These are phyloP conservation scores for Poeciliopsis paucimaculata DNA, from an alignment of 2,797 vertebrate genomes.

Conservation along the genomic window DNA sequence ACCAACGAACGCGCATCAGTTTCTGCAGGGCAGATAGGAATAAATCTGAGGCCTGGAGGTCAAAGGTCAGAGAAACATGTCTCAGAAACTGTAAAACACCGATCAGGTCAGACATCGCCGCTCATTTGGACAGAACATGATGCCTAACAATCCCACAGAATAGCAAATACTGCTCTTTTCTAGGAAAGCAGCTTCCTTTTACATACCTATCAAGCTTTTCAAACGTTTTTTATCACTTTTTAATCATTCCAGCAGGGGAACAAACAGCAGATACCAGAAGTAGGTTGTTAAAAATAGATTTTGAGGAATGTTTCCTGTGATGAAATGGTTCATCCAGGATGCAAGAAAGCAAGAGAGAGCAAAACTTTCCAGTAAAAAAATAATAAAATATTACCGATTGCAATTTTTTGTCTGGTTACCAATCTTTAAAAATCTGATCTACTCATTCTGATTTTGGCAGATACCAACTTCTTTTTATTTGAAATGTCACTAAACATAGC, in stretches of 20 bases:
- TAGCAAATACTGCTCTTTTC: neutral
- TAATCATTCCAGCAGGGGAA: neutral
- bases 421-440: no score
- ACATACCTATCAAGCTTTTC: neutral
- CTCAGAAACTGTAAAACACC: neutral
- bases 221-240: neutral
- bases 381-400: no score
- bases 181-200: neutral
- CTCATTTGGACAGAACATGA: neutral
- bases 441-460: no score
- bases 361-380: neutral
- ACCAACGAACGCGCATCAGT: neutral
- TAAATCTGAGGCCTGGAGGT: neutral
- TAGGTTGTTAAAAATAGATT: neutral
- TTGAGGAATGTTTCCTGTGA: neutral
- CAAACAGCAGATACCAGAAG: neutral
- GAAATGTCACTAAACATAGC: no score
- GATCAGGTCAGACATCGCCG: neutral
- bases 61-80: neutral
- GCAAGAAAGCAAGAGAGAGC: neutral
- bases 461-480: no score
- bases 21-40: neutral
- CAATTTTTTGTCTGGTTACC: no score
- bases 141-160: neutral
- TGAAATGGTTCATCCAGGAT: neutral